phyloP scores from a whole-genome alignment of 1,140 invertebrate genomes.

The Drosophila kanapiae region DNA sequence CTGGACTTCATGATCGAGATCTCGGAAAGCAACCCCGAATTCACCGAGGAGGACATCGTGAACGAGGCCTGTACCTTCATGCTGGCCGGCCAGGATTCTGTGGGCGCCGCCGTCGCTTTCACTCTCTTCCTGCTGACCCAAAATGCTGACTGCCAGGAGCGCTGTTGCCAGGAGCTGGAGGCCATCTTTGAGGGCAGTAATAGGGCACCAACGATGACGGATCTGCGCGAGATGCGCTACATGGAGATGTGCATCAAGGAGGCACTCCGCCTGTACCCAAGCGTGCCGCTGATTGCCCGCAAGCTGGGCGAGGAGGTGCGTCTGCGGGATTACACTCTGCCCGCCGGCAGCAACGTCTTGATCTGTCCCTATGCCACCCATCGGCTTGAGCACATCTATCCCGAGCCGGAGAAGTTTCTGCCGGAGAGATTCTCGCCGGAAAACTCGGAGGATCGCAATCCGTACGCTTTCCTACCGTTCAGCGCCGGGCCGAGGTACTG shows the following conservation, averaged over 20 bases:
- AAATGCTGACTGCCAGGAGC: constrained; percentile 88
- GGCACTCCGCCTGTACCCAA: constrained; percentile 88
- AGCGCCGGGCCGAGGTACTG: constrained; percentile 87
- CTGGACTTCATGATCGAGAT: constrained; percentile 91
- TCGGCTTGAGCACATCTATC: constrained; percentile 88
- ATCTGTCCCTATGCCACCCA: constrained; percentile 88
- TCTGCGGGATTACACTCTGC: constrained; percentile 84
- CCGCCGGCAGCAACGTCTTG: constrained; percentile 84
- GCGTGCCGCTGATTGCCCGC: constrained; percentile 89
- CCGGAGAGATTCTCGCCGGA: constrained; percentile 90
- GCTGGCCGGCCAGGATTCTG: constrained; percentile 92
- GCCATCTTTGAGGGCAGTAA: constrained; percentile 86
- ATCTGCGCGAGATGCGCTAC: constrained; percentile 88
- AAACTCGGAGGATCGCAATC: constrained; percentile 86
- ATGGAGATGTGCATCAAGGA: constrained; percentile 90
- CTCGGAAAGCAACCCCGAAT: constrained; percentile 86
- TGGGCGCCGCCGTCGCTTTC: constrained; percentile 88
- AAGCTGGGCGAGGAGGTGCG: constrained; percentile 87
- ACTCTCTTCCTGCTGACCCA: constrained; percentile 87
- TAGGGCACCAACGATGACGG: constrained; percentile 86
- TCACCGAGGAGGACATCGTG: constrained; percentile 90
- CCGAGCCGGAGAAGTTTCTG: constrained; percentile 90
- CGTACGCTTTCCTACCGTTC: constrained; percentile 90
- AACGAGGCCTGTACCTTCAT: constrained; percentile 91
- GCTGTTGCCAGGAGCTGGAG: constrained; percentile 87